These are phyloP conservation scores for Linurgus olivaceus DNA, from an alignment of 2,797 vertebrate species.

Conservation along the genomic window DNA sequence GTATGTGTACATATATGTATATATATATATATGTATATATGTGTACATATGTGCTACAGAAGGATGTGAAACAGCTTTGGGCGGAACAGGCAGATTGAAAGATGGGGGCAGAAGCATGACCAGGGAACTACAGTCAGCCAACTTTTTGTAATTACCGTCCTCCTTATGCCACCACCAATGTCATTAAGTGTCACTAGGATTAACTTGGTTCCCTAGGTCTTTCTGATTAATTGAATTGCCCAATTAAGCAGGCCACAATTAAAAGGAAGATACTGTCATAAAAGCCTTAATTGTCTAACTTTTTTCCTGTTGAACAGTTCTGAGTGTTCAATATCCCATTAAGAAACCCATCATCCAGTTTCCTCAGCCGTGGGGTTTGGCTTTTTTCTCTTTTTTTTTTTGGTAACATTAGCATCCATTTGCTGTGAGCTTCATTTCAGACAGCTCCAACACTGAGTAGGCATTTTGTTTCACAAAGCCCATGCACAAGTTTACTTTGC, in stretches of 20 bases:
- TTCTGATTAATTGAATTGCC: constrained; percentile 44
- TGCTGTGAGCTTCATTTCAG: not conserved
- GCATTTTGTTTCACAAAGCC: not conserved
- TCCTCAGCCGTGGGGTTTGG: not conserved
- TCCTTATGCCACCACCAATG: not conserved
- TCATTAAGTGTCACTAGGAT: constrained; percentile 24
- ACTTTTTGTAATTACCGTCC: not conserved
- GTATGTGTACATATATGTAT: fast-evolving
- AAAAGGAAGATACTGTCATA: constrained; percentile 7
- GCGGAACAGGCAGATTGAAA: not conserved
- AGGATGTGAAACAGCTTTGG: not conserved
- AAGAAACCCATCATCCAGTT: not conserved
- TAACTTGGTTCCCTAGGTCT: not conserved
- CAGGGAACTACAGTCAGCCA: not conserved
- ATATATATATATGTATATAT: fast-evolving
- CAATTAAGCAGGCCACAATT: constrained; percentile 36
- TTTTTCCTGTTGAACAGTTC: constrained; percentile 2
- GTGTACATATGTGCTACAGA: fast-evolving
- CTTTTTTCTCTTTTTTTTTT: not conserved
- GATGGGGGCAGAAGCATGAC: not conserved
- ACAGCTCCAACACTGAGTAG: not conserved
- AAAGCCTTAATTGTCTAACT: constrained; percentile 5
- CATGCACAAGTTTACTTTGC: not conserved
- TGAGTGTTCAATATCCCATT: not conserved
- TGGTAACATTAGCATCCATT: constrained; percentile 68